Conservation (phyloP, 2,113 vertebrate species). For the Tichodroma muraria region DNA sequence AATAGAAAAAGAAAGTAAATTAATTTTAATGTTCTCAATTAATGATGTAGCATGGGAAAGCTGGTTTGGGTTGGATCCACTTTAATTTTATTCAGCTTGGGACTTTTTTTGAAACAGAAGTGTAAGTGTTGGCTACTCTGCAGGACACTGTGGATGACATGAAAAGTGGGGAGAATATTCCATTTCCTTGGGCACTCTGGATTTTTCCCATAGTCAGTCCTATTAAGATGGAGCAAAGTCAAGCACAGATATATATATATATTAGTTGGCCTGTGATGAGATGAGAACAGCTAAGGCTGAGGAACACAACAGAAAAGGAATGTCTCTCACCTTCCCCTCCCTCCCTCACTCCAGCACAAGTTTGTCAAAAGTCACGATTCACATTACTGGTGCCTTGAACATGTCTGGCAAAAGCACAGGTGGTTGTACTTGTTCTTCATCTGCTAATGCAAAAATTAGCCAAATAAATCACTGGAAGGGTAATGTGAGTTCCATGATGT, state of each 20-base stretch:
- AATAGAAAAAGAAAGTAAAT: neutral
- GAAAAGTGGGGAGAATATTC: neutral
- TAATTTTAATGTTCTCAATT: neutral
- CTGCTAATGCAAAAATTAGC: neutral
- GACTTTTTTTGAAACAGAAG: neutral
- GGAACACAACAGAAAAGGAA: neutral
- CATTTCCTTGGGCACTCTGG: neutral
- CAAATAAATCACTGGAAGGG: neutral
- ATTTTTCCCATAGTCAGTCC: neutral
- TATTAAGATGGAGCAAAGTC: neutral
- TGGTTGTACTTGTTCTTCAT: neutral
- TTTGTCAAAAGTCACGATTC: neutral
- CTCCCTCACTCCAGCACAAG: neutral
- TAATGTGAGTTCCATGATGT: neutral
- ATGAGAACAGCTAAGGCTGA: neutral
- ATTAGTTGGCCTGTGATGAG: neutral
- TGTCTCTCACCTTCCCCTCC: neutral
- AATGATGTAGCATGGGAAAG: neutral
- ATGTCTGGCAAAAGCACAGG: neutral
- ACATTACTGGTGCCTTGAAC: neutral
- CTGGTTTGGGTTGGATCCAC: neutral
- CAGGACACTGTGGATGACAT: neutral
- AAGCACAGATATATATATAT: neutral
- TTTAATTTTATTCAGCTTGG: neutral
- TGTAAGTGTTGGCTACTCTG: neutral